These are phyloP conservation scores for Thalassophryne amazonica DNA, from an alignment of 2,797 vertebrate species.

Conservation along the genomic window DNA sequence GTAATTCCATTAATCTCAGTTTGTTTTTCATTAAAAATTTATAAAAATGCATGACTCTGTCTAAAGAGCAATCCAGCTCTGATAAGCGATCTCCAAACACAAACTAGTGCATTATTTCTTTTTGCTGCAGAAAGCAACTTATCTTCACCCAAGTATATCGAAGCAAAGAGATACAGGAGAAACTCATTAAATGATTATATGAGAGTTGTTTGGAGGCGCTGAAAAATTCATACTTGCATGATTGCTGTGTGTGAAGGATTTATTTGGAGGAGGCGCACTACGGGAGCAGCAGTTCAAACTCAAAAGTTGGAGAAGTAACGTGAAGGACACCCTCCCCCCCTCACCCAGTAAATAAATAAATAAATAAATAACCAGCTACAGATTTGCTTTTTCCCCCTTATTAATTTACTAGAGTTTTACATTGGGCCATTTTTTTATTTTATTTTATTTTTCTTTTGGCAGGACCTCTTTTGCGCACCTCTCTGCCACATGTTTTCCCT, in stretches of 20 bases:
- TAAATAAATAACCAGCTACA: background rate
- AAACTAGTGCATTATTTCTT: conserved; percentile 29
- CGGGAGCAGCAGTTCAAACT: conserved; percentile 46
- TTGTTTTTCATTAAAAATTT: conserved; percentile 38
- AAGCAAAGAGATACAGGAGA: conserved; percentile 35
- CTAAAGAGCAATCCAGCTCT: background rate
- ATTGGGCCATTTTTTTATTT: conserved; percentile 6
- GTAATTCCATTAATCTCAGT: conserved; percentile 43
- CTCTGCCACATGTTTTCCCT: background rate
- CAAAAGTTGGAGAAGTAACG: conserved; percentile 9
- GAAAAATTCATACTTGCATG: conserved; percentile 71
- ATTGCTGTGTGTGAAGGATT: conserved; percentile 59
- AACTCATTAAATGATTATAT: conserved; percentile 71
- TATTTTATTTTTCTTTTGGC: background rate
- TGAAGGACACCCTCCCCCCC: no score
- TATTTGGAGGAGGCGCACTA: conserved; percentile 42
- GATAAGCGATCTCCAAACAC: conserved; percentile 37
- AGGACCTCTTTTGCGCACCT: background rate
- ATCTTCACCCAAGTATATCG: conserved; percentile 38
- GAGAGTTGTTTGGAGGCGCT: conserved; percentile 60
- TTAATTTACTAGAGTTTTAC: no score
- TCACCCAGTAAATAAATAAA: no score
- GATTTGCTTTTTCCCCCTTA: background rate
- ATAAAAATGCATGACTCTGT: conserved; percentile 18
- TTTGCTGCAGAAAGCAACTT: conserved; percentile 22